phyloP scores from a whole-genome alignment of 2,113 vertebrate species.

The Rhea americana region DNA sequence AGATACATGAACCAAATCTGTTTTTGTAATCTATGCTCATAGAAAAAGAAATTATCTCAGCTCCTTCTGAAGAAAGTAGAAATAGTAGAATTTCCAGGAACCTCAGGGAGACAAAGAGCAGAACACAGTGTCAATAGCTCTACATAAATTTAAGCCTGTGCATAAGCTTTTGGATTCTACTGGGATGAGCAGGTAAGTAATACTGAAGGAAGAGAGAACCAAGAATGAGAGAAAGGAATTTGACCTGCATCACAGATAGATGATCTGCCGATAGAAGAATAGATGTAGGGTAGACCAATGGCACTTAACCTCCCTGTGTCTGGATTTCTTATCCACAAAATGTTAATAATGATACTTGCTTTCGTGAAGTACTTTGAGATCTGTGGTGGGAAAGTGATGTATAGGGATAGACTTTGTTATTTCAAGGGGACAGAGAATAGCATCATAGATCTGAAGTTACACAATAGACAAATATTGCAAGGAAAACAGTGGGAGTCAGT shows the following conservation, averaged over 20 bases:
- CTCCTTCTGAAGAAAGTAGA: conserved; percentile 26
- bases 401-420: background rate
- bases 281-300: background rate
- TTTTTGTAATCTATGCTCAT: conserved; percentile 37
- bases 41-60: conserved; percentile 50
- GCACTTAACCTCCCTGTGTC: conserved; percentile 5
- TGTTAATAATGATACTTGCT: background rate
- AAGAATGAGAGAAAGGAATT: conserved; percentile 11
- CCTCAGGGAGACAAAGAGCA: conserved; percentile 34
- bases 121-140: conserved; percentile 47
- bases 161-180: conserved; percentile 14
- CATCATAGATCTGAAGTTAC: background rate
- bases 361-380: conserved; percentile 1
- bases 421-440: conserved; percentile 24
- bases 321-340: background rate
- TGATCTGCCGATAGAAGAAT: background rate
- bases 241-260: background rate
- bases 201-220: background rate
- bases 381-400: background rate
- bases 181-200: background rate
- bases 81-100: conserved; percentile 53
- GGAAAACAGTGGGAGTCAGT: background rate
- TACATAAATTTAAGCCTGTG: conserved; percentile 50
- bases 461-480: conserved; percentile 6
- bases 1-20: conserved; percentile 44